These are phyloP conservation scores for Trialeurodes vaporariorum DNA, from an alignment of 1,140 invertebrate genomes.

Conservation along the genomic window DNA sequence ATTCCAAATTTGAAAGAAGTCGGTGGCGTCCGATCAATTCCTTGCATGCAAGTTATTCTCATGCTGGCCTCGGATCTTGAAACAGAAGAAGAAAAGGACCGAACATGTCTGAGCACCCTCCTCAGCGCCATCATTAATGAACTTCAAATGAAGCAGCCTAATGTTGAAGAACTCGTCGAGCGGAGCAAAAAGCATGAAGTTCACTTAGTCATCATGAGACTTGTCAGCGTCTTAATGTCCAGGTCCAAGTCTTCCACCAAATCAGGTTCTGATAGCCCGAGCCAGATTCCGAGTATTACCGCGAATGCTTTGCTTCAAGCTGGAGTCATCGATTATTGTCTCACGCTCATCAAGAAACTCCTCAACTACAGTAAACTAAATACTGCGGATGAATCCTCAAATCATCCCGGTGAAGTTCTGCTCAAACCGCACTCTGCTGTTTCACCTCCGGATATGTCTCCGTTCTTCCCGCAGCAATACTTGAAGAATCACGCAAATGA, in stretches of 20 bases:
- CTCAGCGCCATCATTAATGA: slow-evolving; percentile 62
- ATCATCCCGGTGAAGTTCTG: slow-evolving; percentile 40
- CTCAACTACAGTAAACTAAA: slow-evolving; percentile 36
- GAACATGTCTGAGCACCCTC: slow-evolving; percentile 58
- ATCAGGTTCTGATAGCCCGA: slow-evolving; percentile 45
- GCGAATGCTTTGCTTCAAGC: slow-evolving; percentile 64
- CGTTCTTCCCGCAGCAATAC: slow-evolving; percentile 88
- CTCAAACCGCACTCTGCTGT: slow-evolving; percentile 69
- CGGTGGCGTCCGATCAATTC: slow-evolving; percentile 72
- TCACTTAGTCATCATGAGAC: slow-evolving; percentile 73
- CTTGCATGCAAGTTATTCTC: slow-evolving; percentile 78
- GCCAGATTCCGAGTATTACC: slow-evolving; percentile 59
- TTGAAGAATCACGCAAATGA: slow-evolving; percentile 82
- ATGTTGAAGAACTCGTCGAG: slow-evolving; percentile 41
- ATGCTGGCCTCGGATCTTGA: slow-evolving; percentile 86
- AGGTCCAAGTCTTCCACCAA: slow-evolving; percentile 48
- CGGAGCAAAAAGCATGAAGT: slow-evolving; percentile 61
- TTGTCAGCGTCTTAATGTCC: slow-evolving; percentile 67
- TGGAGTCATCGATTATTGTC: slow-evolving; percentile 69
- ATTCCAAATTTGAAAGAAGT: slow-evolving; percentile 47
- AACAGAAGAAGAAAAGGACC: slow-evolving; percentile 66
- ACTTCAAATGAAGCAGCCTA: slow-evolving; percentile 55
- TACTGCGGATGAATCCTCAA: slow-evolving; percentile 34
- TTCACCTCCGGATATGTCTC: slow-evolving; percentile 84
- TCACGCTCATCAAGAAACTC: slow-evolving; percentile 63